These are phyloP conservation scores for Crocallis elinguaria DNA, from an alignment of 2,888 invertebrate species.

Conservation along the genomic window DNA sequence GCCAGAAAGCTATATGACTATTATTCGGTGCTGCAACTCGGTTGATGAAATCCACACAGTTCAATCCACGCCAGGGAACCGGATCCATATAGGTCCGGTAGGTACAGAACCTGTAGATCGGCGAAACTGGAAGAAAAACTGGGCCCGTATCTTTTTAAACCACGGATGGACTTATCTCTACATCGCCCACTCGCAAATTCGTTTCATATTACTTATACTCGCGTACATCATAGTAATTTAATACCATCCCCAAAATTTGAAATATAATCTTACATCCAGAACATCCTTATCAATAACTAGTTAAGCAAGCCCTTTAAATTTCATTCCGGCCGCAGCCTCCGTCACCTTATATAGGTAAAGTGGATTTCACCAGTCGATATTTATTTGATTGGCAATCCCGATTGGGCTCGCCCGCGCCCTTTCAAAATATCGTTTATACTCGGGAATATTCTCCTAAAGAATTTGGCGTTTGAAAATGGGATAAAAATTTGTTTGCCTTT, in stretches of 20 bases:
- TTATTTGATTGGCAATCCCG: slow-evolving; percentile 54
- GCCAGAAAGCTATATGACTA: too few relatives aligned
- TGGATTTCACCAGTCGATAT: slow-evolving; percentile 49
- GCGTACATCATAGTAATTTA: too few relatives aligned
- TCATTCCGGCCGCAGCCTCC: slow-evolving; percentile 38
- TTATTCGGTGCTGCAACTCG: too few relatives aligned
- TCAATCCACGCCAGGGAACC: too few relatives aligned
- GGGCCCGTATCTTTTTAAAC: too few relatives aligned
- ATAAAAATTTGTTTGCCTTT: slow-evolving; percentile 33
- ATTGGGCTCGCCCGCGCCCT: slow-evolving; percentile 40
- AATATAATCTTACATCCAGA: slow-evolving; percentile 7
- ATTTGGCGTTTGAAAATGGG: slow-evolving; percentile 29
- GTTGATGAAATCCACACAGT: too few relatives aligned
- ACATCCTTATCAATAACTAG: slow-evolving; percentile 18
- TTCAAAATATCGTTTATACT: slow-evolving; percentile 44
- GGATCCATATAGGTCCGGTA: too few relatives aligned
- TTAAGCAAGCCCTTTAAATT: slow-evolving; percentile 45
- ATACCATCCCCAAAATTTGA: neutral
- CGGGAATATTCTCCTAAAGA: slow-evolving; percentile 28
- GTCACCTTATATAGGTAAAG: slow-evolving; percentile 44
- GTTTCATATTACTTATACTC: too few relatives aligned
- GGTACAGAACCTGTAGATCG: too few relatives aligned
- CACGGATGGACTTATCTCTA: too few relatives aligned
- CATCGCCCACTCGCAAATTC: too few relatives aligned
- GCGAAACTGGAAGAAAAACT: too few relatives aligned